These are phyloP conservation scores for Asarcornis scutulata DNA, from an alignment of 2,113 vertebrate species.

Conservation along the genomic window DNA sequence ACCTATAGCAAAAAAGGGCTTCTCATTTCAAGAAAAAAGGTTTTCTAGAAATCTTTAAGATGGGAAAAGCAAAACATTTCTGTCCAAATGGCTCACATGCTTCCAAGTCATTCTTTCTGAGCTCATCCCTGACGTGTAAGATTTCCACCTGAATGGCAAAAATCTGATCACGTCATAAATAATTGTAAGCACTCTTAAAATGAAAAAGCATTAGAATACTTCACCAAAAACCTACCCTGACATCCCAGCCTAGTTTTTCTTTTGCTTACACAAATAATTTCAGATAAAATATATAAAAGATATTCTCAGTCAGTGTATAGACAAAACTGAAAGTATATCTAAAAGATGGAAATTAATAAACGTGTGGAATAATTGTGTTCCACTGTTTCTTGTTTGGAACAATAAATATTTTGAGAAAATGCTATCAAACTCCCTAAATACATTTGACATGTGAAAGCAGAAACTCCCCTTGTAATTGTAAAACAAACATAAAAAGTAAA, in stretches of 20 bases:
- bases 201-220: neutral
- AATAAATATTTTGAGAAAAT: neutral
- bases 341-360: neutral
- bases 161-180: neutral
- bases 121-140: neutral
- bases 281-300: neutral
- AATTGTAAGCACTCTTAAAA: neutral
- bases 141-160: neutral
- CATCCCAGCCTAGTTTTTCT: neutral
- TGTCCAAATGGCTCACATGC: neutral
- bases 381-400: neutral
- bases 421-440: neutral
- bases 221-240: neutral
- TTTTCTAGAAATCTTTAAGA: neutral
- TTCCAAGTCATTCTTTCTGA: neutral
- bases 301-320: neutral
- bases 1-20: neutral
- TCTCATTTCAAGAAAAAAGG: neutral
- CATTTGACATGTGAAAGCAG: neutral
- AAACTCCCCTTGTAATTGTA: neutral
- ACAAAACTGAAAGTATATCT: neutral
- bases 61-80: neutral
- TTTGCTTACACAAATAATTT: neutral
- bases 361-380: neutral
- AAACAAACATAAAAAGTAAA: neutral